Evolutionary conservation across 2,888 invertebrate genomes (phyloP), one percentile per base, ranked within the genome.

Genomic region (Apotomis turbidana): DNA sequence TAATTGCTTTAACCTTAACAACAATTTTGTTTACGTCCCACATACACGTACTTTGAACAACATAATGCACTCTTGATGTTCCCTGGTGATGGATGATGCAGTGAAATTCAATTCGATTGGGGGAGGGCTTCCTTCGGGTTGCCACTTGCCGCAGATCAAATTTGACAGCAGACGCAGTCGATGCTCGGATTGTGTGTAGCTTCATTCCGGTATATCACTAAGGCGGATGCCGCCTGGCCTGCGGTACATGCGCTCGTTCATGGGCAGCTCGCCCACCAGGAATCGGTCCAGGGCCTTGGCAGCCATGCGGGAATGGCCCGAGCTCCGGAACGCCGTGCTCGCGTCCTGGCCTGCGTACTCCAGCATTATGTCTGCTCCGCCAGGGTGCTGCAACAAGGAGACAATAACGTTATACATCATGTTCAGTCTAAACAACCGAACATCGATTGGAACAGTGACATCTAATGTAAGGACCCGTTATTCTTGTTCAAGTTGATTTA

Each of bases 341-440:
- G 97, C 97, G 86, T 98, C 98, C 10, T 96, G 94, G 0, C 98
- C 98, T 0, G 97, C 97, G 85, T 97, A 95, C 81, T 98, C 98
- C 78, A 97, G 85, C 78, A 98, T 95, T 15, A 98, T 94, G 75
- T 97, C 97, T 10, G 94, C 94, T 6, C 98, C 97, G 68, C 97
- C 98, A 0, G 97, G 97, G 89, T 98, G 98, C 95, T 96, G 84
- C 5, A 87, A 88, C 87, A 81, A 85, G 72, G 74, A 3, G 71
- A 77, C 79, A 77, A 77, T 27, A 61, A 52, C 51, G 46, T 69
- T 77, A 55, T 9, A 54, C 44, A 64, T 36, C 5, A 44, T 9
- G 10, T 9, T 49, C 41, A 41, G 41, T 41, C 6, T 6, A 41
- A 41, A 9, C 49, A 49, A 49, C 5, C 9, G 41, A 41, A 41